A percentile compares a stretch with the other conserved stretches of the same genome.
These are phyloP conservation scores for Kryptolebias marmoratus DNA, from an alignment of 2,113 vertebrate species.

Conservation along the genomic window DNA sequence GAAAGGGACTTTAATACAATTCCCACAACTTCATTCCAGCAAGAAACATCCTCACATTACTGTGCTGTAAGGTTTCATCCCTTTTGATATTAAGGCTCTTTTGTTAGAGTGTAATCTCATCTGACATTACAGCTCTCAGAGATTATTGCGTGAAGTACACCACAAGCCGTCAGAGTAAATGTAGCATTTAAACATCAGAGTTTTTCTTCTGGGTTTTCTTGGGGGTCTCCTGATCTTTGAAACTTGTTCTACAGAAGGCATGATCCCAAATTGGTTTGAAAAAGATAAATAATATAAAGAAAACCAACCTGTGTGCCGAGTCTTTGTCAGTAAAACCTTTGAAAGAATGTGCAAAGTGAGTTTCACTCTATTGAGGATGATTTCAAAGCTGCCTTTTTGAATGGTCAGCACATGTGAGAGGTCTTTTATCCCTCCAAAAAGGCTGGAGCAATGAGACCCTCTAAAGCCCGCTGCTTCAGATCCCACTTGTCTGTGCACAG, in stretches of 20 bases:
- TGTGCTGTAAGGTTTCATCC: background rate
- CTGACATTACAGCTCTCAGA: slow-evolving; percentile 24
- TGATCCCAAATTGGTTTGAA: slow-evolving; percentile 24
- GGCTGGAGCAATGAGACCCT: slow-evolving; percentile 40
- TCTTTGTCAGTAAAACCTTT: slow-evolving; percentile 60
- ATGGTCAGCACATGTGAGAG: slow-evolving; percentile 65
- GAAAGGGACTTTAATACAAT: background rate
- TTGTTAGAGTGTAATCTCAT: background rate
- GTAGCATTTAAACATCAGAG: slow-evolving; percentile 38
- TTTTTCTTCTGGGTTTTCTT: slow-evolving; percentile 31
- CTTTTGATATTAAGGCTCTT: slow-evolving; percentile 20
- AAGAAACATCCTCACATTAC: slow-evolving; percentile 1
- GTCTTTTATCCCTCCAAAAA: slow-evolving; percentile 62
- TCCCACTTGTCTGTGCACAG: slow-evolving; percentile 49
- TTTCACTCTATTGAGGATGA: slow-evolving; percentile 64
- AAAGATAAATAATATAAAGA: slow-evolving; percentile 21
- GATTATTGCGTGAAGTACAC: slow-evolving; percentile 22
- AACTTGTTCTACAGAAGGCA: slow-evolving; percentile 39
- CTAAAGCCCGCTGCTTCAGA: slow-evolving; percentile 42
- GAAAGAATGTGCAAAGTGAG: slow-evolving; percentile 45
- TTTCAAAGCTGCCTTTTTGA: slow-evolving; percentile 69
- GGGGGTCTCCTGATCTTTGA: slow-evolving; percentile 32
- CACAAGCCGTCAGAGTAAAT: slow-evolving; percentile 33
- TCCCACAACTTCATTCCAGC: background rate
- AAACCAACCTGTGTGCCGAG: slow-evolving; percentile 21